These are phyloP conservation scores for Agrochola macilenta DNA, from an alignment of 2,888 invertebrate species.

Conservation along the genomic window DNA sequence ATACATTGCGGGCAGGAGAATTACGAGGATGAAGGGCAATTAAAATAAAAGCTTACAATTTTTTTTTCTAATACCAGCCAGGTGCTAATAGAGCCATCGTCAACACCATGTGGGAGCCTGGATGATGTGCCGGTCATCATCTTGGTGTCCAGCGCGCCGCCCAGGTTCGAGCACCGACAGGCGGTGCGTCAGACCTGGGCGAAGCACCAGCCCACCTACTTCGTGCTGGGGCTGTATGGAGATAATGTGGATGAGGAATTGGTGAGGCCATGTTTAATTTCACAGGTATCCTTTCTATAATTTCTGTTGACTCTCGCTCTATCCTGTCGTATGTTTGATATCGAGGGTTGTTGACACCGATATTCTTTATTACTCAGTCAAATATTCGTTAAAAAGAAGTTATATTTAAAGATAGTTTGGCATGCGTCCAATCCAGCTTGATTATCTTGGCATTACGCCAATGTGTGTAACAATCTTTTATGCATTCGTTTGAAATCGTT, in stretches of 20 bases:
- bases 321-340: not conserved
- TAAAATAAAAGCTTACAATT: slow-evolving; percentile 4
- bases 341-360: not conserved
- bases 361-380: not conserved
- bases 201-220: slow-evolving; percentile 86
- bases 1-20: not conserved
- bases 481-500: not conserved
- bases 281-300: not conserved
- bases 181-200: slow-evolving; percentile 92
- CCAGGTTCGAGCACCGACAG: slow-evolving; percentile 86
- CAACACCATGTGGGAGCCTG: slow-evolving; percentile 68
- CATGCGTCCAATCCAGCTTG: not conserved
- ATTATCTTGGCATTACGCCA: not conserved
- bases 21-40: not conserved
- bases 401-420: not conserved
- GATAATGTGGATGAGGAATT: slow-evolving; percentile 71
- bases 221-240: slow-evolving; percentile 89
- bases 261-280: slow-evolving; percentile 67
- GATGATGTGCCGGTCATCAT: slow-evolving; percentile 79
- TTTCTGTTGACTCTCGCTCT: not conserved
- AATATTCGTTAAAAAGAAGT: not conserved
- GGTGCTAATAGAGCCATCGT: slow-evolving; percentile 81
- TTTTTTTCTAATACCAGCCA: too few species aligned
- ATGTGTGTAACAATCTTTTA: not conserved
- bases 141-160: slow-evolving; percentile 90